These are phyloP conservation scores for Cottoperca gobio DNA, from an alignment of 2,797 vertebrate species.

Conservation along the genomic window DNA sequence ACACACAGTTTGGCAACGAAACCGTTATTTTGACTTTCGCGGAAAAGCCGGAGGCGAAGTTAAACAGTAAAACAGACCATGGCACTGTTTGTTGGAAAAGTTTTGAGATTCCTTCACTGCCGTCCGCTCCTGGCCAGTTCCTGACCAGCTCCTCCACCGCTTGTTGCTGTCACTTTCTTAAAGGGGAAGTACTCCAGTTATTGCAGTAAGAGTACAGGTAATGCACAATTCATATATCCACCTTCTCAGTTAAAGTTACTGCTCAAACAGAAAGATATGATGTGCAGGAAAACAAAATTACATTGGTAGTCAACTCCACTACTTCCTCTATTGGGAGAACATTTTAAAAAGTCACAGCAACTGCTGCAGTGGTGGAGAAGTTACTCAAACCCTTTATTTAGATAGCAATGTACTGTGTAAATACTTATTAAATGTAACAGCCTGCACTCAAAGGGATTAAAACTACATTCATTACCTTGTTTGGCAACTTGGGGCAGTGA, in stretches of 20 bases:
- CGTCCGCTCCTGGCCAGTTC: constrained; percentile 71
- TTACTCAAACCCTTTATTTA: not conserved
- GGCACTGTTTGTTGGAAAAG: constrained; percentile 50
- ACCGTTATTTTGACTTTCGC: not conserved
- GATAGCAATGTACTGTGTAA: not conserved
- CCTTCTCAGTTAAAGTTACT: not conserved
- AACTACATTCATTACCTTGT: not conserved
- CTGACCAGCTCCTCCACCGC: constrained; percentile 70
- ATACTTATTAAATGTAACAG: not conserved
- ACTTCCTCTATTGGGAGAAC: not conserved
- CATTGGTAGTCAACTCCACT: not conserved
- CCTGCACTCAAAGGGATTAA: not conserved
- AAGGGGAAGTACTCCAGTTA: constrained; percentile 74
- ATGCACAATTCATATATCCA: not conserved
- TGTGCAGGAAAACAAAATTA: too few species aligned
- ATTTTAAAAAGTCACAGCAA: not conserved
- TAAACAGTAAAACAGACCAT: not conserved
- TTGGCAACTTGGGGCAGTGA: not conserved
- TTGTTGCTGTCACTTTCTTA: constrained; percentile 80
- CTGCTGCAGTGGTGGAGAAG: not conserved
- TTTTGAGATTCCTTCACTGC: constrained; percentile 65
- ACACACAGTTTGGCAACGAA: not conserved
- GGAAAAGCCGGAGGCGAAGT: not conserved
- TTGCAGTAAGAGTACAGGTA: fast-evolving
- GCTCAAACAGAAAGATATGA: not conserved